Percentiles rank a stretch among this genome's conserved stretches.
These are phyloP conservation scores for Hylia prasina DNA, from an alignment of 2,113 vertebrate species.

Conservation along the genomic window DNA sequence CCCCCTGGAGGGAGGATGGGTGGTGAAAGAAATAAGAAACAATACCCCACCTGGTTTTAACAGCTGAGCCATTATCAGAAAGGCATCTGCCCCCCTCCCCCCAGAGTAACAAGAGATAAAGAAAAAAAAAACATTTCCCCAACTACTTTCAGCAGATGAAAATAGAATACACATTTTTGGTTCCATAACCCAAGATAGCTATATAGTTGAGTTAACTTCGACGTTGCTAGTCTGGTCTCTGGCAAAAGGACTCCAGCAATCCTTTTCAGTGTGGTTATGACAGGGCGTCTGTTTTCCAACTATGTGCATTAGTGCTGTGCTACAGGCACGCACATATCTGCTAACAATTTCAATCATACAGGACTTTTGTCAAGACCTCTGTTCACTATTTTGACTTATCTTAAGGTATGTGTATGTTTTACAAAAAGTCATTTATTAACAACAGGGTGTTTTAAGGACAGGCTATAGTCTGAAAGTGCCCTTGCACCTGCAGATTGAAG, in stretches of 20 bases:
- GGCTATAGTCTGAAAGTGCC: not conserved
- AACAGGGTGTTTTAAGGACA: not conserved
- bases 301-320: not conserved
- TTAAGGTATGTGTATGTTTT: not conserved
- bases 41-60: no score
- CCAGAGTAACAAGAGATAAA: no score
- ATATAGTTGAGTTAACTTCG: not conserved
- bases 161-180: no score
- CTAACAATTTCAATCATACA: not conserved
- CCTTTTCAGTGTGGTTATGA: not conserved
- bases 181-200: no score
- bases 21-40: no score
- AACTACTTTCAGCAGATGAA: no score
- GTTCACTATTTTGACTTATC: not conserved
- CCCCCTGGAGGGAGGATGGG: no score
- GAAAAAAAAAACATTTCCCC: no score
- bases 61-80: no score
- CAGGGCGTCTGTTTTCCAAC: not conserved
- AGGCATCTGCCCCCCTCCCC: no score
- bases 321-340: fast-evolving
- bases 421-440: not conserved
- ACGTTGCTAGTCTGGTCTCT: not conserved
- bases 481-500: constrained; percentile 17
- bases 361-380: not conserved
- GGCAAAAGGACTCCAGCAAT: not conserved